phyloP scores from a whole-genome alignment of 2,888 invertebrate species.

The Sepioteuthis lessoniana region DNA sequence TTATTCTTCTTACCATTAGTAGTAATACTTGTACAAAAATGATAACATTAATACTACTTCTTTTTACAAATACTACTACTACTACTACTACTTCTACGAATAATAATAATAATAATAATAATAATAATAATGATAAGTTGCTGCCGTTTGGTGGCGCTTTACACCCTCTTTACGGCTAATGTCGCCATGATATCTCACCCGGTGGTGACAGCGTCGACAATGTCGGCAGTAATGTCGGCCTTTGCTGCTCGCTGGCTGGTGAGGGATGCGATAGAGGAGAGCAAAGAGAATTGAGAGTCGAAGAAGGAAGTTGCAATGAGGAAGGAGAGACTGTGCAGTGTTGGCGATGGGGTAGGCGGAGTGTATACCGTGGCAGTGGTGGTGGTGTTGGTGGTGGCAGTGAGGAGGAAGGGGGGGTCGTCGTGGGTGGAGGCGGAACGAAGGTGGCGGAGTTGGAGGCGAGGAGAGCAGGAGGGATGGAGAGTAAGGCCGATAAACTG shows the following conservation, averaged over 20 bases:
- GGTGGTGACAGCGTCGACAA: background rate
- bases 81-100: background rate
- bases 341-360: too few species aligned
- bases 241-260: background rate
- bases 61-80: background rate
- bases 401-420: too few species aligned
- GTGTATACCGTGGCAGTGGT: too few species aligned
- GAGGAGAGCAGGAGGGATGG: background rate
- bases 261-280: too few species aligned
- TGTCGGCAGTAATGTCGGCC: background rate
- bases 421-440: too few species aligned
- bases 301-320: too few species aligned
- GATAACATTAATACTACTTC: background rate
- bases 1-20: too few species aligned
- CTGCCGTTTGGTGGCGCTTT: background rate
- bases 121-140: background rate
- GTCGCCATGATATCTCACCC: constrained; percentile 33
- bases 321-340: too few species aligned
- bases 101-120: background rate
- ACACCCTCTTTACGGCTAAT: background rate
- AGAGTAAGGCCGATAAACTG: background rate
- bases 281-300: too few species aligned
- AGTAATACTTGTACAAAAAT: too few species aligned
- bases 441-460: too few species aligned
- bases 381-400: too few species aligned